Evolutionary conservation across 2,888 invertebrate genomes (phyloP), one percentile per base, ranked within the genome.

Genomic region (Mylabris sibirica): DNA sequence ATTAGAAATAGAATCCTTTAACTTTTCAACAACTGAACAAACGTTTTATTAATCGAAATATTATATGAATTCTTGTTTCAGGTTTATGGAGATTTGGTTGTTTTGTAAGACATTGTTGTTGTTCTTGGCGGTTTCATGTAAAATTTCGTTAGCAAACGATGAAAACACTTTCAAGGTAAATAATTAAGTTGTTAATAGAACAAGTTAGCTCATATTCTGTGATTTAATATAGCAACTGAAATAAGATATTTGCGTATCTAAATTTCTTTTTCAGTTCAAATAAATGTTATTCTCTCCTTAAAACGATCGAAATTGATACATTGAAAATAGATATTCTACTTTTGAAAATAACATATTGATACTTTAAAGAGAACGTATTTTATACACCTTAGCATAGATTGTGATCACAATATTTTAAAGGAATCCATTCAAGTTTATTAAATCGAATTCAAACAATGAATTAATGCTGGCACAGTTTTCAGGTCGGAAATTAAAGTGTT

Each of bases 51-150:
- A 11, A 44, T 17, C n/a, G 6, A 49, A n/a, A 20, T 22, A 20
- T 49, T 49, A 11, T 49, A 9, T 49, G 0, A 20, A 20, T 4
- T 49, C 6, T 49, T 20, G 35, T 82, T 81, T 63, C 79, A 82
- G 82, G 78, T 82, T 80, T 82, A 83, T 83, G 82, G 79, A 68
- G 78, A 73, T 78, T 76, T 78, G 78, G 72, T 76, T 75, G 74
- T 73, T 76, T 66, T 72, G 79, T 67, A 76, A 76, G 64, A 76
- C 80, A 74, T 71, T 78, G 70, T 72, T 78, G 73, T 71, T 81
- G 67, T 74, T 81, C 57, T 70, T 80, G 68, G 30, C 30, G 30
- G 69, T 78, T 68, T 68, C 81, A 70, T 78, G 77, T 74, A 76
- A 77, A 72, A 72, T 80, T 70, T 72, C 78, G 38, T 69, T 72